Base-by-base conservation (phyloP, 2,888 invertebrate genomes). In the Chalcosyrphus nemorum region DNA sequence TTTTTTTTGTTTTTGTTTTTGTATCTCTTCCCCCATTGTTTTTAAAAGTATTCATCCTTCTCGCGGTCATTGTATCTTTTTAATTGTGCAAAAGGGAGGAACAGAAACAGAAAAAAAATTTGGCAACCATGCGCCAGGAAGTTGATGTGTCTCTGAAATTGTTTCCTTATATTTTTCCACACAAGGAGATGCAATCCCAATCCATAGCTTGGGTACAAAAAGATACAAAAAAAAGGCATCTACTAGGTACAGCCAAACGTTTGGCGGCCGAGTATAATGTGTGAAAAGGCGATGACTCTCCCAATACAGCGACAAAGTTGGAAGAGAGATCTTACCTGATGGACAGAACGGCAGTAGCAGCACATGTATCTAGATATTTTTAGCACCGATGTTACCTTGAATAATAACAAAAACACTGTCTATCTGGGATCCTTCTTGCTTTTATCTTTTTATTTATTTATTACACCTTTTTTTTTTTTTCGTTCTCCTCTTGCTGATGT, bases 311-410 rank as follows among this genome's bases (percentile, higher is more conserved):
- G 57, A 27, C 19, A 32, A 38, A 13, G 11, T 21, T 17, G 47
- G 17, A n/a, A n/a, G 17, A 29, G 24, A 50, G 52, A 24, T 29
- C 24, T 57, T 50, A 76, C 66, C 72, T 72, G 66, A 27, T n/a
- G 0, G 27, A 21, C 41, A 38, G 29, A 15, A 29, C 63, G 43
- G 21, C 29, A 11, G 45, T 47, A 38, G 61, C 47, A 75, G 56
- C 45, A 32, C 54, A 54, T 66, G 71, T 47, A 24, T 57, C 35
- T 38, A 38, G 38, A 27, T 76, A 82, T 82, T 80, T 84, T 84
- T 80, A 84, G 80, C 84, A 84, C 70, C 78, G 63, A 74, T 59
- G 52, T 84, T 84, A 70, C 80, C 84, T 84, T 78, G 78, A 63
- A 66, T 63, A 57, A 70, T 45, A 84, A 75, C 63, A 59, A 68